Base-by-base conservation (phyloP, 1,140 invertebrate species). In the Drosophila fuyamai region DNA sequence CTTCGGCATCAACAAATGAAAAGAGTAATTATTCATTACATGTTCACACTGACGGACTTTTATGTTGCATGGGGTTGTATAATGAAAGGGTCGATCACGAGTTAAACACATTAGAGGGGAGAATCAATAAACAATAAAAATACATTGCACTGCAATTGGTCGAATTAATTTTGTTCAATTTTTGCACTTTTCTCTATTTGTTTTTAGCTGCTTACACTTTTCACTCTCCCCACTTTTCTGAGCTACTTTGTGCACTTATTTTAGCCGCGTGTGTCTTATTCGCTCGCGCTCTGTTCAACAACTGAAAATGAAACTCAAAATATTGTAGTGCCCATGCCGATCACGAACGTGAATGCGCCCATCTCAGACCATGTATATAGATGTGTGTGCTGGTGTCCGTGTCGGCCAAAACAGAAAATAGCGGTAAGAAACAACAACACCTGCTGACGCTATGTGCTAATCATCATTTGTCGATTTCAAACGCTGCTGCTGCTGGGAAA, bases 271-370 rank as follows among this genome's bases (percentile, higher is more conserved):
- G 77, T 85, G 77, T 85, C 77, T 77, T 46, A 43, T 66, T 53
- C 79, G 73, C 74, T 89, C 84, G 83, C 72, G 80, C 77, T 50
- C 77, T 65, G 60, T 56, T 57, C 63, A 68, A 51, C 70, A 85
- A 85, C 82, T 85, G 70, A 86, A 75, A 76, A 27, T 54, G 48
- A 76, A 66, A 88, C 63, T 76, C 66, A 73, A 79, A 66, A 72
- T 63, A 71, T 76, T 76, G 57, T 78, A 71, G 76, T 67, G 76
- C 61, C 55, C 59, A 86, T 88, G 79, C 63, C 59, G 83, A 86
- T 88, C 83, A 86, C 83, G 79, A 83, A 86, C 76, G 16, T 70
- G 77, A 76, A 57, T 76, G 73, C 62, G 56, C 63, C 75, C 75
- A 77, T 70, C 63, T 54, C 62, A 50, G 46, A 48, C 60, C 60